These are phyloP conservation scores for Rhinogobio ventralis DNA, from an alignment of 2,797 vertebrate species.

Conservation along the genomic window DNA sequence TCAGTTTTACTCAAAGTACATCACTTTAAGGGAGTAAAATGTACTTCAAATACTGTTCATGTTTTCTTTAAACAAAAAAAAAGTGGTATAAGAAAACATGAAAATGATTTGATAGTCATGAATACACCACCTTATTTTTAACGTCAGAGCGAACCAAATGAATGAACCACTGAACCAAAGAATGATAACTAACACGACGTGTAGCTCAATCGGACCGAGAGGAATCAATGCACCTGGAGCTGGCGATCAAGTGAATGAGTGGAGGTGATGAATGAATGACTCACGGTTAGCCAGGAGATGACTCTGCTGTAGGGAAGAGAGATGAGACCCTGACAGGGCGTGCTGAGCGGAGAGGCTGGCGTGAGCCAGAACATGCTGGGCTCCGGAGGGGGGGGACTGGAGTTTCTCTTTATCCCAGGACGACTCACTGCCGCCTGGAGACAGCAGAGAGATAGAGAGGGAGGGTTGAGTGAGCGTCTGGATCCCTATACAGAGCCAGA, in stretches of 20 bases:
- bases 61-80: not conserved
- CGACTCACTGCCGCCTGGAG: constrained; percentile 85
- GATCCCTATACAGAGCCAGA: constrained; percentile 1
- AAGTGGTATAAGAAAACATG: not conserved
- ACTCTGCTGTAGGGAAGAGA: constrained; percentile 86
- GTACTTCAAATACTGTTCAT: too few species aligned
- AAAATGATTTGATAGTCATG: not conserved
- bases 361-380: constrained; percentile 80
- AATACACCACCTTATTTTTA: not conserved
- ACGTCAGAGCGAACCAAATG: not conserved
- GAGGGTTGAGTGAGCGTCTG: constrained; percentile 5
- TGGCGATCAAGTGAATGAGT: constrained; percentile 21
- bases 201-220: not conserved
- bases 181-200: not conserved
- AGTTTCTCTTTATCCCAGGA: constrained; percentile 92
- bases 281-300: constrained; percentile 87
- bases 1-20: not conserved
- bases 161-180: not conserved
- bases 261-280: constrained; percentile 65
- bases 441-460: constrained; percentile 43
- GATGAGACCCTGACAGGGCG: constrained; percentile 75
- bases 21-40: not conserved
- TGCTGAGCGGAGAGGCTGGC: constrained; percentile 76
- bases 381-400: constrained; percentile 79
- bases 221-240: not conserved